A percentile compares a stretch with the other conserved stretches of the same genome.
Conservation (phyloP, 2,888 invertebrate species). For the Meloe dianella region DNA sequence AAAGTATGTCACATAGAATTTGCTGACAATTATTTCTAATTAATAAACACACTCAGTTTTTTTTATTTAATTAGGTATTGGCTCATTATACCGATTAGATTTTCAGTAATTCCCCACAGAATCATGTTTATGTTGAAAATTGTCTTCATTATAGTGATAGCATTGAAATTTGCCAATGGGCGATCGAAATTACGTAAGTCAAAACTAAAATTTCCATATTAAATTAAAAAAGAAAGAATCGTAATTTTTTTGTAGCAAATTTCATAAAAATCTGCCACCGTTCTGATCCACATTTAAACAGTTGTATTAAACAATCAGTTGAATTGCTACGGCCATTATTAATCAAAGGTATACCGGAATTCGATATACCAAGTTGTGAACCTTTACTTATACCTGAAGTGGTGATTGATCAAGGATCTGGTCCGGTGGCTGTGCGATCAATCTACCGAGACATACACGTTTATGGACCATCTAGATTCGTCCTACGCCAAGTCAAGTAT, state of each 20-base stretch:
- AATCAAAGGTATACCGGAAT: conserved; percentile 66
- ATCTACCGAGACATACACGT: conserved; percentile 67
- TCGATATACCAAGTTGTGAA: conserved; percentile 70
- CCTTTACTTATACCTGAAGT: conserved; percentile 68
- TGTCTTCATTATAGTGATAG: neutral
- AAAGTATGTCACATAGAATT: conserved; percentile 1
- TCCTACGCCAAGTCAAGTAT: conserved; percentile 67
- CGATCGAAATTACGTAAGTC: conserved; percentile 23
- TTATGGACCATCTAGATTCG: conserved; percentile 67
- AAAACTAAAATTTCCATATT: neutral
- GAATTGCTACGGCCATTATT: conserved; percentile 67
- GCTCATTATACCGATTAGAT: neutral
- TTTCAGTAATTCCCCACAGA: neutral
- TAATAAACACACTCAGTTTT: neutral
- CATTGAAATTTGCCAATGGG: conserved; percentile 4
- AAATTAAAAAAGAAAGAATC: neutral
- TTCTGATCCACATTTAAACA: conserved; percentile 67
- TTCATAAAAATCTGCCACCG: conserved; percentile 72
- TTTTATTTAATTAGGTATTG: neutral
- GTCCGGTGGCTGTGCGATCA: conserved; percentile 67
- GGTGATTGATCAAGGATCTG: conserved; percentile 67
- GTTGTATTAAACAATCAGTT: conserved; percentile 69
- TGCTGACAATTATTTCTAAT: conserved; percentile 1
- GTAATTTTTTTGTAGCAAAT: conserved; percentile 60
- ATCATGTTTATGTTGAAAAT: conserved; percentile 2